Evolutionary conservation across 2,888 invertebrate genomes (phyloP).

Genomic region (Elysia crispata): DNA sequence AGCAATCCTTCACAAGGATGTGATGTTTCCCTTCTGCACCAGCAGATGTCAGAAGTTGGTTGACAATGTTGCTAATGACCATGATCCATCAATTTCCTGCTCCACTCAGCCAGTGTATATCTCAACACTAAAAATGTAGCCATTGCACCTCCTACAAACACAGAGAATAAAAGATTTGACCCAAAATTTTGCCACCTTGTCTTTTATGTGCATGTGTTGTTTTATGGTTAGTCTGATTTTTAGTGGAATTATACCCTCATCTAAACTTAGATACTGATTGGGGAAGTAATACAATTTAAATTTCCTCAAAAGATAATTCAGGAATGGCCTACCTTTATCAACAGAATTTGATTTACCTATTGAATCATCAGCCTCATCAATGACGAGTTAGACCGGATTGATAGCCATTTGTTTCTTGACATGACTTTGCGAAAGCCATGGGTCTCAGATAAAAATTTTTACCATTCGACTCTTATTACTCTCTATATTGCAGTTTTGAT

Average conservation of each 20-base stretch:
- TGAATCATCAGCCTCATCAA: conserved; percentile 47
- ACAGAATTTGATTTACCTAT: conserved; percentile 47
- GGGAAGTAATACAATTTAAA: conserved; percentile 46
- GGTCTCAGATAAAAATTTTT: conserved; percentile 44
- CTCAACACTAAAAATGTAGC: too few species aligned
- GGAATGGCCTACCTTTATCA: conserved; percentile 48
- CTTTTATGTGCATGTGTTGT: conserved; percentile 44
- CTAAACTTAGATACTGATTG: conserved; percentile 40
- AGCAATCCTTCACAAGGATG: too few species aligned
- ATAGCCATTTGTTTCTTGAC: conserved; percentile 45
- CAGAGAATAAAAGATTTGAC: conserved; percentile 47
- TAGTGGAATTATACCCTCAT: conserved; percentile 50
- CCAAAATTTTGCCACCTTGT: conserved; percentile 44
- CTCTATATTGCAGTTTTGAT: conserved; percentile 43
- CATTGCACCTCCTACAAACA: too few species aligned
- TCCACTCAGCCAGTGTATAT: too few species aligned
- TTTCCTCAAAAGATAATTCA: conserved; percentile 41
- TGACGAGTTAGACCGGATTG: conserved; percentile 45
- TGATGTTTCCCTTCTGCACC: too few species aligned
- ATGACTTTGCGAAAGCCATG: conserved; percentile 50
- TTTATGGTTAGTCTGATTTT: conserved; percentile 43
- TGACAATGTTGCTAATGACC: too few species aligned
- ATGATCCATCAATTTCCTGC: too few species aligned
- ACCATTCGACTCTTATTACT: conserved; percentile 42
- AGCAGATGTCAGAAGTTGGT: too few species aligned